Conservation (phyloP, 2,113 vertebrate genomes). For the Eidolon helvum region DNA sequence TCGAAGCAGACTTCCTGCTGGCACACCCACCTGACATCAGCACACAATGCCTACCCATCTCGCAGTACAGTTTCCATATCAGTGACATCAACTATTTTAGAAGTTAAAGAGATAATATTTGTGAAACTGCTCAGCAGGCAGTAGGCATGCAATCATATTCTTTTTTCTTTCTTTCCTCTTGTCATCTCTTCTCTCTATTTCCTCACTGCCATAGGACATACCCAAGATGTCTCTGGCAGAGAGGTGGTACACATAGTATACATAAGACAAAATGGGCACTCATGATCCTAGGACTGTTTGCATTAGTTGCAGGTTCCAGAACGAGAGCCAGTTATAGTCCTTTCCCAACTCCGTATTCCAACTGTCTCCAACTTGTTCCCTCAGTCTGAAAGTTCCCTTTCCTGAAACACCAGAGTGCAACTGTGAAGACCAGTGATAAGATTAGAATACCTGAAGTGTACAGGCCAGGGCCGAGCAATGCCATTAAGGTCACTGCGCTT, state of each 20-base stretch:
- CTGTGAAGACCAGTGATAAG: neutral
- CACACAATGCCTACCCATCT: neutral
- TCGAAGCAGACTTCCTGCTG: neutral
- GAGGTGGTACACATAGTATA: neutral
- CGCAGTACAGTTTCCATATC: neutral
- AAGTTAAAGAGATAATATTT: neutral
- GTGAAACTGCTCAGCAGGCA: neutral
- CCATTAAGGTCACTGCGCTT: neutral
- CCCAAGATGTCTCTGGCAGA: neutral
- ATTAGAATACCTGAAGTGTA: accelerated
- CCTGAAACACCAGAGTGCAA: neutral
- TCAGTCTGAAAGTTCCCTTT: neutral
- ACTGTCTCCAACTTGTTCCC: neutral
- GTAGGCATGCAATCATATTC: accelerated
- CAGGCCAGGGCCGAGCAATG: neutral
- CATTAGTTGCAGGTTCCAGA: neutral
- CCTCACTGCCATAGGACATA: neutral
- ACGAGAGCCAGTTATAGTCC: neutral
- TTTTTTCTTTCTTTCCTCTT: neutral
- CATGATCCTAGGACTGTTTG: neutral
- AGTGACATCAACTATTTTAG: neutral
- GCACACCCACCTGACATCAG: too few species aligned
- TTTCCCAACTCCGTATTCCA: neutral
- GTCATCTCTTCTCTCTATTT: neutral
- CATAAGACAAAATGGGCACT: neutral